Percentiles rank a stretch among this genome's conserved stretches.
Evolutionary conservation across 2,797 vertebrate genomes (phyloP).

Genomic region (Chrosomus eos): DNA sequence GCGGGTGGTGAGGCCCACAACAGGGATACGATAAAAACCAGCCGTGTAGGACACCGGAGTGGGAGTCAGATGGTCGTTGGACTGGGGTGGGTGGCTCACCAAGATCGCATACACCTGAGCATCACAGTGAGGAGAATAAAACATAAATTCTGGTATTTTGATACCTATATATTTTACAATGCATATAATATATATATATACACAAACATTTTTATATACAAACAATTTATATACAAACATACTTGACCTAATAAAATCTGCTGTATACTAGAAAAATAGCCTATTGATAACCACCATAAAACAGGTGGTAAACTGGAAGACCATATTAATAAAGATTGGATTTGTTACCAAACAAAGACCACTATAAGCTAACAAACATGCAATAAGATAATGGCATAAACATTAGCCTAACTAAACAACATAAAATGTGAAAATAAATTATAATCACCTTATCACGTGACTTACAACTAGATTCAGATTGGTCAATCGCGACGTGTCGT

Average conservation of each 20-base stretch:
- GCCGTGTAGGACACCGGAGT: conserved; percentile 99
- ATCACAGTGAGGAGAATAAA: not conserved
- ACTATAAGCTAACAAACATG: not conserved
- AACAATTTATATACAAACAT: not conserved
- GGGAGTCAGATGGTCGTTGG: conserved; percentile 97
- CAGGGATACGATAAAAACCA: conserved; percentile 98
- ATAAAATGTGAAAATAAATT: not conserved
- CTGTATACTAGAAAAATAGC: not conserved
- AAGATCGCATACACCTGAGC: conserved; percentile 97
- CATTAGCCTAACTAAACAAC: not conserved
- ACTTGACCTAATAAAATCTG: not conserved
- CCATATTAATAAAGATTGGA: not conserved
- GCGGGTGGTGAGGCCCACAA: conserved; percentile 96
- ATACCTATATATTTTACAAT: not conserved
- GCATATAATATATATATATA: too few relatives aligned
- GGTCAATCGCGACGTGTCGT: not conserved
- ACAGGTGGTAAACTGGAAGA: not conserved
- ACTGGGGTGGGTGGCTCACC: conserved; percentile 97
- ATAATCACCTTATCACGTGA: not conserved
- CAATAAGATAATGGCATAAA: not conserved
- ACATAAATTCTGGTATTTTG: not conserved
- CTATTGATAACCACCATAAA: not conserved
- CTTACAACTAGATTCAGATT: not conserved
- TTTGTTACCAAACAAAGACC: not conserved
- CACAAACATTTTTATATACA: too few relatives aligned